Base-by-base conservation (phyloP, 2,888 invertebrate species). In the Brachyptera putata region DNA sequence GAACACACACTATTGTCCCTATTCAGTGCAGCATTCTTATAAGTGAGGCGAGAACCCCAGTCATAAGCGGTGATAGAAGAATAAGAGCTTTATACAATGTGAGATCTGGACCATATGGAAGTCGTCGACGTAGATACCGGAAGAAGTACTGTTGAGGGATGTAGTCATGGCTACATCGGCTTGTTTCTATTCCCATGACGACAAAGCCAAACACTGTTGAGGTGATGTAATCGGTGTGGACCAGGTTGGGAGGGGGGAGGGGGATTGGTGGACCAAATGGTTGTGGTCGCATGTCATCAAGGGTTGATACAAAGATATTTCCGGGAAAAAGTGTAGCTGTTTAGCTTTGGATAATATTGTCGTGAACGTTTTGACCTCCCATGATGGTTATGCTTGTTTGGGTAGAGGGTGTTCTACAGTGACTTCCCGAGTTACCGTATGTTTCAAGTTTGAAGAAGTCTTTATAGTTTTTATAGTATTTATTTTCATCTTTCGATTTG, bases 111-210 rank as follows among this genome's bases (percentile, higher is more conserved):
- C 53, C 53, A 36, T 34, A 53, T 53, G 53, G 53, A 36, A 18
- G 34, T 53, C 53, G 25, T 34, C 9, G 26, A 4, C 18, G 14
- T 11, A 2, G 2, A 5, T 21, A 16, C 30, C 53, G 53, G 53
- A 53, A 53, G 53, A 34, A 3, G 26, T 25, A 3, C 11, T 36
- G 4, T 3, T 13, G 22, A 18, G 34, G 34, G 36, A 36, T 26
- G 36, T 36, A 22, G 53, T 53, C 53, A 30, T 34, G 22, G 53
- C 34, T 18, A 36, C 53, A 30, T 55, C 43, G 39, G 58, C 56
- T 48, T 60, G 60, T 57, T 57, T 41, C 50, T 56, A 48, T 57
- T 60, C 60, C 50, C 60, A 60, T 46, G 60, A 60, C 41, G 56
- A 46, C 56, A 21, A 48, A 46, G 21, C 37, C 60, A 49, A 60